These are phyloP conservation scores for Phalacrocorax carbo DNA, from an alignment of 2,113 vertebrate genomes.

Conservation along the genomic window DNA sequence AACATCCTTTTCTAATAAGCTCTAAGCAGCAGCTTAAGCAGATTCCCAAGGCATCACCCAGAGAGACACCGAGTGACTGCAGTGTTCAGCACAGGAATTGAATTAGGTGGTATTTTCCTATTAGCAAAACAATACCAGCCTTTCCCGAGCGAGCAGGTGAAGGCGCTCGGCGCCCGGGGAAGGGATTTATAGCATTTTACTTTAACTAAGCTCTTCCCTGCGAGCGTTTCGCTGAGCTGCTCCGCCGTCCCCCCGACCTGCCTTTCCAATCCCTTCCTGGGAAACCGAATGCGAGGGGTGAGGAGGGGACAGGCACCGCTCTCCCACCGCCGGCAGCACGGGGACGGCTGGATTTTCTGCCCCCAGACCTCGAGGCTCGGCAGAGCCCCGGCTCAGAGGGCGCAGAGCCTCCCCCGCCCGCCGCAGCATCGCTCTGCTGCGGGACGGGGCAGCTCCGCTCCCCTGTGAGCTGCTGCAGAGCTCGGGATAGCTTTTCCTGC, in stretches of 20 bases:
- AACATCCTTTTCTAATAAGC: not conserved
- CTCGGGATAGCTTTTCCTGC: not conserved
- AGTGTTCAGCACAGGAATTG: not conserved
- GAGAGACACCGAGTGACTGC: not conserved
- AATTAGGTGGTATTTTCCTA: not conserved
- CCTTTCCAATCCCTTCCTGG: not conserved
- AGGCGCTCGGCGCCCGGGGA: not conserved
- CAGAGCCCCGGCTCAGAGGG: not conserved
- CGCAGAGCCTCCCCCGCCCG: not conserved
- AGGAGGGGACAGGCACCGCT: rapidly evolving
- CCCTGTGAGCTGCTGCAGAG: not conserved
- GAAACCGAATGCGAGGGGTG: not conserved
- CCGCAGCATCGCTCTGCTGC: not conserved
- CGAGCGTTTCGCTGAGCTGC: rapidly evolving
- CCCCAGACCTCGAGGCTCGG: not conserved
- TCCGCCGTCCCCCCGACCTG: not conserved
- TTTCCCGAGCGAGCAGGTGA: rapidly evolving
- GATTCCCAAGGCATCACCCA: not conserved
- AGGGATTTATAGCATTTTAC: not conserved
- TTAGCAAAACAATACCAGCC: not conserved
- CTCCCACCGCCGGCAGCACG: not conserved
- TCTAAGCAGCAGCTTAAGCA: not conserved
- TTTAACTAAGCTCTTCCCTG: not conserved
- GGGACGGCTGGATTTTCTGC: not conserved
- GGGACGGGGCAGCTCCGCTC: not conserved